A percentile compares a stretch with the other conserved stretches of the same genome.
Evolutionary conservation across 1,140 invertebrate species (phyloP).

Genomic region (Eubasilissa regina): DNA sequence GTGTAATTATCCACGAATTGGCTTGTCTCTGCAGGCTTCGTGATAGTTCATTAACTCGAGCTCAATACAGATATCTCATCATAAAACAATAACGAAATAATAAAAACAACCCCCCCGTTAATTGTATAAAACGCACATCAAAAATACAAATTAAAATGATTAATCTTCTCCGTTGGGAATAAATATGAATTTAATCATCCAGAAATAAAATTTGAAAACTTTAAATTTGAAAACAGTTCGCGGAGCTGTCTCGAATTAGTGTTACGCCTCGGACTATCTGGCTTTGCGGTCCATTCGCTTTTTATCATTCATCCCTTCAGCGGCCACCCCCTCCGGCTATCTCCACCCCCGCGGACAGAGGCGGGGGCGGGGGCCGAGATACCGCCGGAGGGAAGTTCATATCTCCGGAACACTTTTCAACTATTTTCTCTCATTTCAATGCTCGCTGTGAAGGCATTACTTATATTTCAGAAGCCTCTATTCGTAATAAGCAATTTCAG

Average conservation of each 20-base stretch:
- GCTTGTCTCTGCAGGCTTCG: too few species aligned
- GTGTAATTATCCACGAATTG: too few species aligned
- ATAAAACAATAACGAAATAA: too few species aligned
- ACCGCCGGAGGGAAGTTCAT: background rate
- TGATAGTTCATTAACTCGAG: too few species aligned
- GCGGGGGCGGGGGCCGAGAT: background rate
- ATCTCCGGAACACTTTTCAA: conserved; percentile 3
- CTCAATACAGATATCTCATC: too few species aligned
- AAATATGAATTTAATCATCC: too few species aligned
- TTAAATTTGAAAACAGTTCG: background rate
- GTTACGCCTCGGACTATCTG: conserved; percentile 11
- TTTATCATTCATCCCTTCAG: conserved; percentile 11
- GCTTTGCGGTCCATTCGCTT: conserved; percentile 18
- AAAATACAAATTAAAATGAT: too few species aligned
- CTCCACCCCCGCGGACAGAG: background rate
- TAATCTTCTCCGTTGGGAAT: too few species aligned
- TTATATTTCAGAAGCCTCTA: background rate
- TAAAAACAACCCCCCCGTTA: too few species aligned
- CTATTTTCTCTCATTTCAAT: conserved; percentile 8
- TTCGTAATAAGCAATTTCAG: too few species aligned
- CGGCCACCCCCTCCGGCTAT: background rate
- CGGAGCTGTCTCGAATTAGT: conserved; percentile 11
- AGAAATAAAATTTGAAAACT: too few species aligned
- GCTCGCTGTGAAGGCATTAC: conserved; percentile 6
- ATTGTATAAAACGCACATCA: too few species aligned